Evolutionary conservation across 1,140 invertebrate genomes (phyloP).

Genomic region (Drosophila prosaltans): DNA sequence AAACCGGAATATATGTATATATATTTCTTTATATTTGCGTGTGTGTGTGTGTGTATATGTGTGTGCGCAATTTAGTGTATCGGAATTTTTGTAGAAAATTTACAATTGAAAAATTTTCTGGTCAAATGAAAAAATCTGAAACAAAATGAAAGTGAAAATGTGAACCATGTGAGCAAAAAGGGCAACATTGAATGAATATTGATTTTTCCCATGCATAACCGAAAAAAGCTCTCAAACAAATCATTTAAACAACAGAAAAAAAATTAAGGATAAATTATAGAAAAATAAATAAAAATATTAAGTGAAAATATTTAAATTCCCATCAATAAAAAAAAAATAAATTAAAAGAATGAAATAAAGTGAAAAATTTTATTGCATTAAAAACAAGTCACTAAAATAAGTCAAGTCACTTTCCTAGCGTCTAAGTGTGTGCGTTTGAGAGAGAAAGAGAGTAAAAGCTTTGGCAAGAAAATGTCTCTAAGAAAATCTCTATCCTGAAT

Average conservation of each 20-base stretch:
- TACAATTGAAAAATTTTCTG: slow-evolving; percentile 24
- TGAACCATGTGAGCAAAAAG: slow-evolving; percentile 43
- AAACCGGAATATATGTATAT: slow-evolving; percentile 50
- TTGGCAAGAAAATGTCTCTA: slow-evolving; percentile 43
- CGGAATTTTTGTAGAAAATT: slow-evolving; percentile 50
- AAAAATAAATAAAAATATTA: slow-evolving; percentile 1
- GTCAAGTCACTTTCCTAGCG: slow-evolving; percentile 4
- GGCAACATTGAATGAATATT: slow-evolving; percentile 55
- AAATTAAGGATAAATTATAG: not conserved
- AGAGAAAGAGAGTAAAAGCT: slow-evolving; percentile 50
- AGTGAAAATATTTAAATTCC: not conserved
- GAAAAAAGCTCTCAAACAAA: slow-evolving; percentile 8
- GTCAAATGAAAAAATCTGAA: slow-evolving; percentile 29
- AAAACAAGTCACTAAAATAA: slow-evolving; percentile 19
- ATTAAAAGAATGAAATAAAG: slow-evolving; percentile 23
- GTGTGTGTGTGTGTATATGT: slow-evolving; percentile 19
- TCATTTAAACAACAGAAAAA: not conserved
- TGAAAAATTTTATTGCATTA: not conserved
- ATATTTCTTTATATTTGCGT: slow-evolving; percentile 29
- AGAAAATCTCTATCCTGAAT: slow-evolving; percentile 81
- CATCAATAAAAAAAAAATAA: not conserved
- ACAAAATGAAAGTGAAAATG: slow-evolving; percentile 71
- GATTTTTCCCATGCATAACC: slow-evolving; percentile 67
- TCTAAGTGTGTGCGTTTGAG: slow-evolving; percentile 30
- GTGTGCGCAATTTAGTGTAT: slow-evolving; percentile 66